These are phyloP conservation scores for Aurelia coerulea DNA, from an alignment of 30 jellyfish, hydroid and myxozoan species.

Conservation along the genomic window DNA sequence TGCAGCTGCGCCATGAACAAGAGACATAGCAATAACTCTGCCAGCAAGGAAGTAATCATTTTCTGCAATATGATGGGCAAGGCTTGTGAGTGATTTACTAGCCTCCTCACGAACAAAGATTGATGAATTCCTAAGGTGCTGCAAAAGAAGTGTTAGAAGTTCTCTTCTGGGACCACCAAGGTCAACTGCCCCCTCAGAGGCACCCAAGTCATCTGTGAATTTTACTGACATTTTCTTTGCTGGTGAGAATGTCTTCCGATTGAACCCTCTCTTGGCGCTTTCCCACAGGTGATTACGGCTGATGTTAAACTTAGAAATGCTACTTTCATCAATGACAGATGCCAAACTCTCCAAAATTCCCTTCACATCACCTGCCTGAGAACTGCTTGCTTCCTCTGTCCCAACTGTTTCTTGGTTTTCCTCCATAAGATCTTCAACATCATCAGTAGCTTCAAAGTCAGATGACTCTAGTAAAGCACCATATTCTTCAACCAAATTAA, in stretches of 20 bases:
- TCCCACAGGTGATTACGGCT: constrained; percentile 29
- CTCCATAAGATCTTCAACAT: constrained; percentile 30
- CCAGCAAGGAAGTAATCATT: constrained; percentile 29
- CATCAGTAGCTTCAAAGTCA: constrained; percentile 34
- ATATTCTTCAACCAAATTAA: constrained; percentile 33
- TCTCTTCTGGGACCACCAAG: constrained; percentile 38
- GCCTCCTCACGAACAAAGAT: constrained; percentile 16
- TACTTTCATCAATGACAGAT: constrained; percentile 16
- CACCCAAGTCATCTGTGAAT: constrained; percentile 32
- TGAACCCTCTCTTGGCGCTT: constrained; percentile 30
- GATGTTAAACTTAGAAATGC: constrained; percentile 24
- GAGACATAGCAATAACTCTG: constrained; percentile 35
- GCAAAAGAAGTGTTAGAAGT: constrained; percentile 16
- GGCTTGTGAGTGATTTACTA: constrained; percentile 36
- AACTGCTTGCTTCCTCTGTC: constrained; percentile 24
- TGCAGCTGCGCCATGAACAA: constrained; percentile 33
- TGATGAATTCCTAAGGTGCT: background rate
- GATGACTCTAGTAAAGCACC: constrained; percentile 26
- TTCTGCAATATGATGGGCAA: constrained; percentile 33
- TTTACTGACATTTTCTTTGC: constrained; percentile 23
- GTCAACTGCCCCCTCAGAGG: constrained; percentile 27
- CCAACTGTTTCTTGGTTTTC: background rate
- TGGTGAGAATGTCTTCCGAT: constrained; percentile 20
- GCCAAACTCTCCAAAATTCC: constrained; percentile 26
- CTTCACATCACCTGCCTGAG: constrained; percentile 28